Percentiles rank a stretch among this genome's conserved stretches.
Evolutionary conservation across 2,888 invertebrate genomes (phyloP).

Genomic region (Dicycla oo): DNA sequence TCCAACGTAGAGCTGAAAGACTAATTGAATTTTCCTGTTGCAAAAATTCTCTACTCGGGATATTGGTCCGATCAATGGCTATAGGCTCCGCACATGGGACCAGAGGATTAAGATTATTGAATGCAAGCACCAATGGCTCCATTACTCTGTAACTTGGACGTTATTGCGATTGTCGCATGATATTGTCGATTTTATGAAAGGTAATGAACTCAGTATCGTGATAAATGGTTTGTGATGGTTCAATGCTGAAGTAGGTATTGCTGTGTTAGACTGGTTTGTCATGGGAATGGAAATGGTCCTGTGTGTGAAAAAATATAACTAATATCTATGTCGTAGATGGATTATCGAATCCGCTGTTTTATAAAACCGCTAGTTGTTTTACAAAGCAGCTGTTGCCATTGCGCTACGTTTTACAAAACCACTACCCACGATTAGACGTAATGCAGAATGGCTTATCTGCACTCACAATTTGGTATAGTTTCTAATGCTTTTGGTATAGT

Average conservation of each 20-base stretch:
- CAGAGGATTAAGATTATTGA: constrained; percentile 41
- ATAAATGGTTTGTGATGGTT: background rate
- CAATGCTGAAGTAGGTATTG: background rate
- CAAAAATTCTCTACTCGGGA: constrained; percentile 37
- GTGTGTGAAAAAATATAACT: background rate
- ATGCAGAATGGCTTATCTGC: too few relatives aligned
- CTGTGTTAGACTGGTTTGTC: background rate
- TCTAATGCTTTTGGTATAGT: too few relatives aligned
- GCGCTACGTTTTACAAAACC: too few relatives aligned
- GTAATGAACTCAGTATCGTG: background rate
- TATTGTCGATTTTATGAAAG: background rate
- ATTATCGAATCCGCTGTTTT: too few relatives aligned
- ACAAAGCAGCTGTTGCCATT: too few relatives aligned
- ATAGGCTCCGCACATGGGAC: constrained; percentile 37
- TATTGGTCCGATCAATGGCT: constrained; percentile 47
- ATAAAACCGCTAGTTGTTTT: too few relatives aligned
- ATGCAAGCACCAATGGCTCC: constrained; percentile 14
- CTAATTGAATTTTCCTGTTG: constrained; percentile 54
- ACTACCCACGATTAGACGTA: too few relatives aligned
- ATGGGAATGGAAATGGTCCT: too few relatives aligned
- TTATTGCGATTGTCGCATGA: background rate
- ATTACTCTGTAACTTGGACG: constrained; percentile 15
- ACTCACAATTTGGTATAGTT: too few relatives aligned
- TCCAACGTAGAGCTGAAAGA: constrained; percentile 28
- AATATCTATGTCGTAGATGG: too few relatives aligned